Evolutionary conservation across 2,888 invertebrate genomes (phyloP).

Genomic region (Spodoptera picta): DNA sequence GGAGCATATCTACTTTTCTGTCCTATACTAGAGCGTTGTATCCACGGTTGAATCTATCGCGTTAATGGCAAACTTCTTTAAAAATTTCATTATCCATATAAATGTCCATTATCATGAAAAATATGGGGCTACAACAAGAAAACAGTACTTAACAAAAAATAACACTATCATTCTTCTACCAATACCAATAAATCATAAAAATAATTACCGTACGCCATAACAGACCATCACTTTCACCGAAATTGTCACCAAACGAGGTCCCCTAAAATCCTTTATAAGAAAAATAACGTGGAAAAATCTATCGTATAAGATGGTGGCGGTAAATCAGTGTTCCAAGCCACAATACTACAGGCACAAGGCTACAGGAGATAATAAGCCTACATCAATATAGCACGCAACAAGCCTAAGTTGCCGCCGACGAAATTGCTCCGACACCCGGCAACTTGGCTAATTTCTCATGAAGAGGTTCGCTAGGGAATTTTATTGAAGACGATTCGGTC

Average conservation of each 20-base stretch:
- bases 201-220: conserved; percentile 1
- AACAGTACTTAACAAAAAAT: too few relatives aligned
- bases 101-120: too few relatives aligned
- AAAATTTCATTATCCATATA: too few relatives aligned
- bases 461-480: conserved; percentile 55
- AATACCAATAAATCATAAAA: too few relatives aligned
- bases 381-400: conserved; percentile 64
- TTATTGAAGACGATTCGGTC: conserved; percentile 46
- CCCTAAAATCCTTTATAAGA: conserved; percentile 34
- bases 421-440: conserved; percentile 68
- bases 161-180: too few relatives aligned
- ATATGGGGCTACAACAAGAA: conserved; percentile 1
- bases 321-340: conserved; percentile 54
- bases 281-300: conserved; percentile 43
- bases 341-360: conserved; percentile 61
- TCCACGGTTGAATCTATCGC: too few relatives aligned
- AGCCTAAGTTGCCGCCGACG: conserved; percentile 53
- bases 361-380: conserved; percentile 61
- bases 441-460: conserved; percentile 76
- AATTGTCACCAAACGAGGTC: conserved; percentile 30
- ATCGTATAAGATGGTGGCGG: conserved; percentile 49
- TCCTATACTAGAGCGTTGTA: too few relatives aligned
- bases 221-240: conserved; percentile 18
- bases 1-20: too few relatives aligned
- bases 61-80: too few relatives aligned